These are phyloP conservation scores for Mycalesis mineus DNA, from an alignment of 2,888 invertebrate species.

Conservation along the genomic window DNA sequence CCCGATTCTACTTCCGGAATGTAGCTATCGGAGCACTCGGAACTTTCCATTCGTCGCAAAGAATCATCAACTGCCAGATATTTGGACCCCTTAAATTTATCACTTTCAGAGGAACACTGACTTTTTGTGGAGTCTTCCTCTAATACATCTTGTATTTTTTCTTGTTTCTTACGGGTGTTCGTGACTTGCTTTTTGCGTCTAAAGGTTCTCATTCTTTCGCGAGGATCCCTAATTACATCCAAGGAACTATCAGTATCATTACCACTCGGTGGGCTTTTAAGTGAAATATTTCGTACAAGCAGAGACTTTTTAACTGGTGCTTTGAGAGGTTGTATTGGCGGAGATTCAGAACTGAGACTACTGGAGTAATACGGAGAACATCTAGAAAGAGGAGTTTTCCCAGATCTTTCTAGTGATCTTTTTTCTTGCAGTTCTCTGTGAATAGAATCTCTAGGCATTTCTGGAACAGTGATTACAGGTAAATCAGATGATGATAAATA, in stretches of 20 bases:
- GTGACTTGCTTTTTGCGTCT: conserved; percentile 82
- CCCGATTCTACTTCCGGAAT: conserved; percentile 81
- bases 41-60: conserved; percentile 78
- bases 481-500: conserved; percentile 76
- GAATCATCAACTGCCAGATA: conserved; percentile 64
- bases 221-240: conserved; percentile 82
- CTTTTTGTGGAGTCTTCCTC: conserved; percentile 74
- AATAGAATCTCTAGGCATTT: conserved; percentile 55
- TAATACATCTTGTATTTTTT: conserved; percentile 76
- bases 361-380: conserved; percentile 87
- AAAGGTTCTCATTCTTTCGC: conserved; percentile 82
- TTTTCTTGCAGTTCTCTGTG: conserved; percentile 69
- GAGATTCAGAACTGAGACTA: conserved; percentile 85
- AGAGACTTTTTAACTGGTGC: conserved; percentile 82
- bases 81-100: conserved; percentile 58
- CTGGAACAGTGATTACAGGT: conserved; percentile 76
- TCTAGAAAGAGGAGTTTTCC: conserved; percentile 79
- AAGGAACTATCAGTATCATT: conserved; percentile 86
- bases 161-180: conserved; percentile 75
- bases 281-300: conserved; percentile 77
- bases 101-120: conserved; percentile 74
- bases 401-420: conserved; percentile 64
- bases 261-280: conserved; percentile 85
- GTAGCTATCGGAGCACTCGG: conserved; percentile 83
- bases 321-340: conserved; percentile 82